Conservation (phyloP, 2,113 vertebrate genomes). For the Cryptotis parvus region DNA sequence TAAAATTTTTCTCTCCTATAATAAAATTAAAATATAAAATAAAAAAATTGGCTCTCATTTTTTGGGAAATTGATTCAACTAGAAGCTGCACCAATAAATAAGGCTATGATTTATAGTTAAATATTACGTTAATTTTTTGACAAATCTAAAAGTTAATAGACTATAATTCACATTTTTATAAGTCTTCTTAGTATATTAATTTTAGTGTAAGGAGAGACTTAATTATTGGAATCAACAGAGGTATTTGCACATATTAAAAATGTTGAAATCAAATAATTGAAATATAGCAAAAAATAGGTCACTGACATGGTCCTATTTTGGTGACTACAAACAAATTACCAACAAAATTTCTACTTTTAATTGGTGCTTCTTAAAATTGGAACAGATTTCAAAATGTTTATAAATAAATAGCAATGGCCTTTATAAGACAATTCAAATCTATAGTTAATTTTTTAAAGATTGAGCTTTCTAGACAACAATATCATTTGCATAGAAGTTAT, state of each 20-base stretch:
- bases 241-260: not conserved
- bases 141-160: slow-evolving; percentile 21
- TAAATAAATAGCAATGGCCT: not conserved
- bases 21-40: too few species aligned
- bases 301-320: not conserved
- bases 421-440: slow-evolving; percentile 6
- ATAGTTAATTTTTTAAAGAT: slow-evolving; percentile 12
- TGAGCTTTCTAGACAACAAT: not conserved
- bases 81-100: not conserved
- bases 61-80: not conserved
- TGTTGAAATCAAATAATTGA: slow-evolving; percentile 18
- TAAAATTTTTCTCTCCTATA: not conserved
- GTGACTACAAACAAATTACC: not conserved
- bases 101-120: not conserved
- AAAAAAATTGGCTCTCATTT: not conserved
- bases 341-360: not conserved
- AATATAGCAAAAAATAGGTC: not conserved
- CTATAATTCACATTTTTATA: not conserved
- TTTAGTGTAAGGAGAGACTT: not conserved
- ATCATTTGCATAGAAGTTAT: slow-evolving; percentile 34
- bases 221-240: not conserved
- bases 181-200: not conserved
- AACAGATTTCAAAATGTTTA: slow-evolving; percentile 6
- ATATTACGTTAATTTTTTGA: not conserved
- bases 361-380: not conserved